Conservation (phyloP, 2,113 vertebrate genomes). For the Megatriorchis doriae region DNA sequence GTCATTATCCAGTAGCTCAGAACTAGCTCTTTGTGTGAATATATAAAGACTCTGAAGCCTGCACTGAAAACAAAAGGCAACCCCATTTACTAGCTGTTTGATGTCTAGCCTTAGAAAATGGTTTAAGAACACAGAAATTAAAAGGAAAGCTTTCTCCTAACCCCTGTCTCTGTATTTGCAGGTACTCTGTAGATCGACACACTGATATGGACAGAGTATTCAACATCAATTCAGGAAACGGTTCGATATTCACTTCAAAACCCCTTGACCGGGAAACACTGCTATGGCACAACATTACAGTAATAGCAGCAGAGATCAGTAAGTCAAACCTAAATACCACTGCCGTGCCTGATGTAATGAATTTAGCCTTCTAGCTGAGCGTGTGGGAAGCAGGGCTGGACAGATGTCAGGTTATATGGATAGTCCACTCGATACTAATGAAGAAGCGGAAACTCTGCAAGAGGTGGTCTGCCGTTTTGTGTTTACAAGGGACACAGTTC, state of each 20-base stretch:
- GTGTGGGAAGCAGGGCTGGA: background rate
- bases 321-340: conserved; percentile 68
- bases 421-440: background rate
- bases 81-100: background rate
- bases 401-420: background rate
- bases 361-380: background rate
- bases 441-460: conserved; percentile 3
- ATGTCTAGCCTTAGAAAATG: background rate
- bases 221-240: conserved; percentile 90
- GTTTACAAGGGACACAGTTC: background rate
- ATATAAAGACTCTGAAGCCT: conserved; percentile 14
- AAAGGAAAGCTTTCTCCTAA: conserved; percentile 43
- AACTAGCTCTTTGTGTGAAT: conserved; percentile 36
- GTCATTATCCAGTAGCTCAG: conserved; percentile 20
- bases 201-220: conserved; percentile 97
- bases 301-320: conserved; percentile 93
- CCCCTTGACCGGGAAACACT: conserved; percentile 88
- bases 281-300: conserved; percentile 93
- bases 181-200: conserved; percentile 92
- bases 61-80: conserved; percentile 8
- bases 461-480: background rate
- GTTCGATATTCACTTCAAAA: conserved; percentile 89
- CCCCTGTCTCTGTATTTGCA: conserved; percentile 66
- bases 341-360: background rate
- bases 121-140: conserved; percentile 1